Conservation (phyloP, 1,140 invertebrate genomes). For the Trichomalopsis sarcophagae region DNA sequence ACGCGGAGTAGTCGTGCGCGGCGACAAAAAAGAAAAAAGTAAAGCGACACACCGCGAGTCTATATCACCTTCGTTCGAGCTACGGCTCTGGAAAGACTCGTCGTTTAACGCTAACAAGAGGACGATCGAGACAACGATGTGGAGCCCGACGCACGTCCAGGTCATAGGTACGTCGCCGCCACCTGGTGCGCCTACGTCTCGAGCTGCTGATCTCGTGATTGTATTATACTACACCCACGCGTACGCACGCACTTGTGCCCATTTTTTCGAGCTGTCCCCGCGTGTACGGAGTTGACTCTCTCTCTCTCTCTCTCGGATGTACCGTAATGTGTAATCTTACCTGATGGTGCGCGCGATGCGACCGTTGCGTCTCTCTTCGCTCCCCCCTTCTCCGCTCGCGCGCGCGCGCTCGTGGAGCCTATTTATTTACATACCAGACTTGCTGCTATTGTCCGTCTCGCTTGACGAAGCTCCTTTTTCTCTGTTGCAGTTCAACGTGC, state of each 20-base stretch:
- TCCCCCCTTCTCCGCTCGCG: background rate
- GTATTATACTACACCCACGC: background rate
- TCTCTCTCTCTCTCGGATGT: background rate
- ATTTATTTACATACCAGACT: slow-evolving; percentile 26
- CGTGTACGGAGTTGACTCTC: too few relatives aligned
- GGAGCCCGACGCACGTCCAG: slow-evolving; percentile 90
- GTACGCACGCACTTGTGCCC: too few relatives aligned
- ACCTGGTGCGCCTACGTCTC: background rate
- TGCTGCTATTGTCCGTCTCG: background rate
- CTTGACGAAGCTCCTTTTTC: background rate
- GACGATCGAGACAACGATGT: slow-evolving; percentile 75
- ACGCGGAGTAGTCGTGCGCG: background rate
- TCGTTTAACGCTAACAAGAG: background rate
- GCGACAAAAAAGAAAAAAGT: too few relatives aligned
- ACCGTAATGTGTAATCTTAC: slow-evolving; percentile 21
- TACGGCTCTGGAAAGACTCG: too few relatives aligned
- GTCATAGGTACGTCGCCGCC: slow-evolving; percentile 79
- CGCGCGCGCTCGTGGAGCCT: background rate
- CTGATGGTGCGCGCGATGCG: background rate
- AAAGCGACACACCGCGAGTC: too few relatives aligned
- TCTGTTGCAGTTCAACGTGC: slow-evolving; percentile 81
- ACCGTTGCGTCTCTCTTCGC: background rate
- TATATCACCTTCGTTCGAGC: too few relatives aligned
- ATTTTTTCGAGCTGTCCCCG: too few relatives aligned
- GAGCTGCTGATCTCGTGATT: background rate